Evolutionary conservation across 2,888 invertebrate species (phyloP), one percentile per base, ranked within the genome.

Genomic region (Corbicula japonica): DNA sequence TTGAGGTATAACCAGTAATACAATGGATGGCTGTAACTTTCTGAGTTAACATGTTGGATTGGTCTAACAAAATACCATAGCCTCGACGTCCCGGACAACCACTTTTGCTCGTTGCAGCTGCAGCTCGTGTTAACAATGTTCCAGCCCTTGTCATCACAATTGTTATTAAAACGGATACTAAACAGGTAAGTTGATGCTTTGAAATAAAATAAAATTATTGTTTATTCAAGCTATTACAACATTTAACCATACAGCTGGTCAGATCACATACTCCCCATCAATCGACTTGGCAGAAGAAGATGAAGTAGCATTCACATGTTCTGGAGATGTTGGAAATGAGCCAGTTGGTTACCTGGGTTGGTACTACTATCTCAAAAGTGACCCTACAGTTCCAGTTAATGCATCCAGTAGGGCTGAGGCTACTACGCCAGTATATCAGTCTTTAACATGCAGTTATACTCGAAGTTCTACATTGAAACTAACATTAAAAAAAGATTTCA

Each of bases 261-360:
- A n/a, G n/a, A n/a, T n/a, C n/a, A n/a, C n/a, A n/a, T n/a, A n/a
- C n/a, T n/a, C n/a, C n/a, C n/a, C n/a, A n/a, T n/a, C n/a, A n/a
- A 62, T 44, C 18, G 58, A 72, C 44, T 35, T 82, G 15, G 61
- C 30, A 15, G 78, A 78, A 44, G 63, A 63, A 12, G 71, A 74
- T n/a, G 34, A 58, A 15, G 63, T 81, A 0, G 68, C 71, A 1
- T 77, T 81, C 52, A 74, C 74, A 8, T 81, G 81, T 34, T 44
- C n/a, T 32, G 81, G 77, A 0, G 71, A 77, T 68, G 63, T 77
- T 18, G 81, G 81, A 0, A 50, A 30, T 26, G 68, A 65, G 12
- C 81, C 81, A 26, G 28, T 41, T 5, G 81, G 77, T 26, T n/a
- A 46, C 1, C 63, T 75, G 23, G 44, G 18, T 12, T 81, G 81